Evolutionary conservation across 2,113 vertebrate genomes (phyloP).

Genomic region (Anhinga rufa): DNA sequence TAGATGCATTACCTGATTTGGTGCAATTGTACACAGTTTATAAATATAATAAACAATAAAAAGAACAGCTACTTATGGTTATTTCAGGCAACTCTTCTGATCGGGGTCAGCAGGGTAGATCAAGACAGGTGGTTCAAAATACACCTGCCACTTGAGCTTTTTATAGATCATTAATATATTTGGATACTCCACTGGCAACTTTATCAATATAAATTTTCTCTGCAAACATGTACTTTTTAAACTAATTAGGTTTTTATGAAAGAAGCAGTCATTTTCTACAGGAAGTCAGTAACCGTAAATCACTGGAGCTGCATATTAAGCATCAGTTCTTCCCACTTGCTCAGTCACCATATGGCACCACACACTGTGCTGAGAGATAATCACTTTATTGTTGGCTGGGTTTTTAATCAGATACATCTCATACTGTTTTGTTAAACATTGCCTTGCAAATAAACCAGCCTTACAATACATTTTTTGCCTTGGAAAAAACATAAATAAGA

Average conservation of each 20-base stretch:
- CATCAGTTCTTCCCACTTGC: slow-evolving; percentile 49
- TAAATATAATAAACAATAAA: background rate
- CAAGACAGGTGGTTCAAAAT: background rate
- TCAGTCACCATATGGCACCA: slow-evolving; percentile 60
- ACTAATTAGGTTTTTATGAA: slow-evolving; percentile 56
- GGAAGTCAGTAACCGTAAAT: slow-evolving; percentile 45
- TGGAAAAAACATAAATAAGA: background rate
- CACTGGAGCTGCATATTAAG: slow-evolving; percentile 47
- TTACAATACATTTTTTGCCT: background rate
- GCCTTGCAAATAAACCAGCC: slow-evolving; percentile 2
- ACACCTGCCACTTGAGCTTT: background rate
- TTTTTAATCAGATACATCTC: slow-evolving; percentile 59
- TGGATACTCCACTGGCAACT: background rate
- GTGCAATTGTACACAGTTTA: background rate
- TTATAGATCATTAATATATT: background rate
- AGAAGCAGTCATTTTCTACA: slow-evolving; percentile 50
- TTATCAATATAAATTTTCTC: slow-evolving; percentile 12
- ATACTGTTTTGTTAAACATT: slow-evolving; percentile 49
- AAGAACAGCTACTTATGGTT: background rate
- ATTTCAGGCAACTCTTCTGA: background rate
- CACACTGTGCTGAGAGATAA: slow-evolving; percentile 63
- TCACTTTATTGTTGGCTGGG: slow-evolving; percentile 59
- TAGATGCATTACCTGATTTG: background rate
- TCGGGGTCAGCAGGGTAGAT: background rate
- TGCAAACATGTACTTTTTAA: background rate